Evolutionary conservation across 1,140 invertebrate species (phyloP).

Genomic region (Hylyphantes graminicola): DNA sequence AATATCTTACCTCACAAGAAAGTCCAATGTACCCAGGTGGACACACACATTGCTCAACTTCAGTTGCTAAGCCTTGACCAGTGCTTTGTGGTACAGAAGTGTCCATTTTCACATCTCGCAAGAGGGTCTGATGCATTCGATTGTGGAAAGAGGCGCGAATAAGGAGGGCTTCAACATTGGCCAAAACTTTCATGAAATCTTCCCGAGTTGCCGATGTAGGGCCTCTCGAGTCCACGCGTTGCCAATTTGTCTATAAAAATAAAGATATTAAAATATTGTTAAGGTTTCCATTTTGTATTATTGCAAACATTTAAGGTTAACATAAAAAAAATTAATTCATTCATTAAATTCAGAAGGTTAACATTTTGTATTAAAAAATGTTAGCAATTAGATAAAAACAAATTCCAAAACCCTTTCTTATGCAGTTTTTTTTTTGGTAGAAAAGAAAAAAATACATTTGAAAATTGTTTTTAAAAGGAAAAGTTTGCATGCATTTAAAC

Average conservation of each 20-base stretch:
- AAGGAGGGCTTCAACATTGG: conserved; percentile 83
- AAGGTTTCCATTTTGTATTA: no score
- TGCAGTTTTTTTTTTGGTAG: no score
- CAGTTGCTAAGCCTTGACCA: conserved; percentile 71
- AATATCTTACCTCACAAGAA: conserved; percentile 77
- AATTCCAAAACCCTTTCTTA: no score
- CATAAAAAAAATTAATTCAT: no score
- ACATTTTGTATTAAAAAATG: no score
- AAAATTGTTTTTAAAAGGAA: no score
- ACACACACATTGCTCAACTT: conserved; percentile 87
- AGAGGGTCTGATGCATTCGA: conserved; percentile 77
- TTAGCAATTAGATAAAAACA: no score
- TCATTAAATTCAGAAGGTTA: no score
- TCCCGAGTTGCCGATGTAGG: conserved; percentile 73
- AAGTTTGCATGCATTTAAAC: no score
- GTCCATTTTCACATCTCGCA: conserved; percentile 83
- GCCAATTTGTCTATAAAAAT: conserved; percentile 61
- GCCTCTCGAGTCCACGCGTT: conserved; percentile 62
- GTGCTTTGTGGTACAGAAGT: conserved; percentile 76
- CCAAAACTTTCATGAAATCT: conserved; percentile 86
- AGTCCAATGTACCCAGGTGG: conserved; percentile 83
- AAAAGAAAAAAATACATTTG: no score
- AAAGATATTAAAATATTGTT: no score
- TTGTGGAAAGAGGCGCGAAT: conserved; percentile 84
- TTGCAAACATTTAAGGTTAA: no score